These are phyloP conservation scores for Ctenopoma multispine DNA, from an alignment of 2,797 vertebrate genomes.

Conservation along the genomic window DNA sequence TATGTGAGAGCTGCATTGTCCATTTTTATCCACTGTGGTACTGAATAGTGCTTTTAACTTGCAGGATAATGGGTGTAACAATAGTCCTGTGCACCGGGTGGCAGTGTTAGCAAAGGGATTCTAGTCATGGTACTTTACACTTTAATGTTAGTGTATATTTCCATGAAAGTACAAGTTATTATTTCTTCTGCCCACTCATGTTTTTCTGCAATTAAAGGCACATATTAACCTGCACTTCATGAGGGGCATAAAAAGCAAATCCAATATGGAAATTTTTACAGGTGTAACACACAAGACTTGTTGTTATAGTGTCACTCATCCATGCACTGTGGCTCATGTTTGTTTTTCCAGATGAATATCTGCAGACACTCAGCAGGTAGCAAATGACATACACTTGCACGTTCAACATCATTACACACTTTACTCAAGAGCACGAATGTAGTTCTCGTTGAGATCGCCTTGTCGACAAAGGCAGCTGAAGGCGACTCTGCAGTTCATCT, in stretches of 20 bases:
- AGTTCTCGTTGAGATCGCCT: conserved; percentile 25
- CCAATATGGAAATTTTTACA: conserved; percentile 6
- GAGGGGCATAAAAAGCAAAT: not conserved
- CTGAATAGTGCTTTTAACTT: not conserved
- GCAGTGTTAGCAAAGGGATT: conserved; percentile 72
- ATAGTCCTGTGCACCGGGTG: conserved; percentile 57
- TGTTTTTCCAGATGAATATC: not conserved
- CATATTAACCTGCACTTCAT: conserved; percentile 15
- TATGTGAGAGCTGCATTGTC: conserved; percentile 17
- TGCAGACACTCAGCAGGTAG: conserved; percentile 12
- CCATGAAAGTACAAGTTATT: conserved; percentile 26
- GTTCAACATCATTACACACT: conserved; percentile 26
- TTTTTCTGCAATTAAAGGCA: conserved; percentile 22
- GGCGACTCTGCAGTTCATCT: conserved; percentile 23
- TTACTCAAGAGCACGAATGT: conserved; percentile 19
- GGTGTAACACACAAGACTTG: conserved; percentile 16
- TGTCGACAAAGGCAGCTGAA: conserved; percentile 19
- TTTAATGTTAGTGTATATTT: conserved; percentile 39
- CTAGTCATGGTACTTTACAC: not conserved
- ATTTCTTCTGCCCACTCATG: conserved; percentile 12
- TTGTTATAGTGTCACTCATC: not conserved
- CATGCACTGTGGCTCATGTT: not conserved
- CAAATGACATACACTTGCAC: conserved; percentile 2
- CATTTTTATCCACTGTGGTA: not conserved
- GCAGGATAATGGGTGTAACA: conserved; percentile 26